Conservation (phyloP, 1,140 invertebrate genomes). For the Drosophila dunni region DNA sequence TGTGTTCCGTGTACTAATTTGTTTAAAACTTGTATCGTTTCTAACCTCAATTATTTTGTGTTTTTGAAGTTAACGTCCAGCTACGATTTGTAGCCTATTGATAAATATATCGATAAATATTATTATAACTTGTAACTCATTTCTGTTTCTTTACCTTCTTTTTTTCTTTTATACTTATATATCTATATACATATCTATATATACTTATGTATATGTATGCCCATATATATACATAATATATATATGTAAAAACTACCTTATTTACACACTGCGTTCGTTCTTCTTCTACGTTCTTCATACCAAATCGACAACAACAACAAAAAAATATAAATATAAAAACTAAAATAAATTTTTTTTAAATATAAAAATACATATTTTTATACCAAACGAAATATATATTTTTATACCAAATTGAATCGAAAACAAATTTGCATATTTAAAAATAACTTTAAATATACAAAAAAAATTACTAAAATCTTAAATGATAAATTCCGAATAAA, state of each 20-base stretch:
- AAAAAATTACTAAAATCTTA: constrained; percentile 36
- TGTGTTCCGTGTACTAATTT: constrained; percentile 52
- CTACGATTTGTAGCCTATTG: constrained; percentile 41
- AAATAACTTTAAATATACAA: constrained; percentile 72
- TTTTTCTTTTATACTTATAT: constrained; percentile 43
- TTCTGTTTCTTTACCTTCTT: constrained; percentile 66
- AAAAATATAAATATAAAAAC: constrained; percentile 29
- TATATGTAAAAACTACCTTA: constrained; percentile 67
- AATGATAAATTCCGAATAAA: constrained; percentile 45
- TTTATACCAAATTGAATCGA: constrained; percentile 55
- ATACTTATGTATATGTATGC: constrained; percentile 40
- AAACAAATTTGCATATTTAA: constrained; percentile 79
- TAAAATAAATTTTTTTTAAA: constrained; percentile 20
- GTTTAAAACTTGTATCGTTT: constrained; percentile 46
- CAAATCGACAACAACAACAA: constrained; percentile 62
- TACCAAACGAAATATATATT: constrained; percentile 45
- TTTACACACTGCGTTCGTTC: constrained; percentile 80
- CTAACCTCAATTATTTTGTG: constrained; percentile 52
- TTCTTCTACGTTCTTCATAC: constrained; percentile 81
- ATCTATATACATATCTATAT: constrained; percentile 37
- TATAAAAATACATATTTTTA: constrained; percentile 43
- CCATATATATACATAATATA: constrained; percentile 33
- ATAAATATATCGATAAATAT: constrained; percentile 18
- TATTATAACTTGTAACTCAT: constrained; percentile 60
- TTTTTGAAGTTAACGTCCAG: constrained; percentile 54